Evolutionary conservation across 2,888 invertebrate species (phyloP).

Genomic region (Cryptus armator): DNA sequence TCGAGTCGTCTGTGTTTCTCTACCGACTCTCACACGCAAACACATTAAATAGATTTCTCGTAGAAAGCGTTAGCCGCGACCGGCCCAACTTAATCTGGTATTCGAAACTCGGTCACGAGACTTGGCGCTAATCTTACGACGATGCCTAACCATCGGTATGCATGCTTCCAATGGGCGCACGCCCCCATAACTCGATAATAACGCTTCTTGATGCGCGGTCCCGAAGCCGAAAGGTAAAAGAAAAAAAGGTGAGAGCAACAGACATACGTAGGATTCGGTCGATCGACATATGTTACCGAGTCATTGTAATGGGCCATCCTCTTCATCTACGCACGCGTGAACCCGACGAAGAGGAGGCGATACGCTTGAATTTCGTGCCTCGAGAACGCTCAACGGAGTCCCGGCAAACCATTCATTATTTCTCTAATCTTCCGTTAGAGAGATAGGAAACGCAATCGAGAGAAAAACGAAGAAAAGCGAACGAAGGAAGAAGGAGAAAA

Average conservation of each 20-base stretch:
- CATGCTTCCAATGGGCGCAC: conserved; percentile 50
- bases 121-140: conserved; percentile 32
- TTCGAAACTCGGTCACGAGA: conserved; percentile 55
- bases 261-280: conserved; percentile 59
- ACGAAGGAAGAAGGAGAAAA: conserved; percentile 25
- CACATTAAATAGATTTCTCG: conserved; percentile 9
- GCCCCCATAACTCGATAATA: conserved; percentile 76
- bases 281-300: conserved; percentile 82
- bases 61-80: conserved; percentile 54
- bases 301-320: conserved; percentile 73
- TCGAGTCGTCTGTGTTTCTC: conserved; percentile 64
- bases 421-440: conserved; percentile 77
- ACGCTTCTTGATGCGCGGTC: conserved; percentile 80
- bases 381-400: conserved; percentile 57
- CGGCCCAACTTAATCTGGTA: conserved; percentile 45
- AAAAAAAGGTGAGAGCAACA: conserved; percentile 56
- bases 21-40: conserved; percentile 33
- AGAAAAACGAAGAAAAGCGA: conserved; percentile 20
- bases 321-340: conserved; percentile 43
- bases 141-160: conserved; percentile 31
- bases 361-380: conserved; percentile 59
- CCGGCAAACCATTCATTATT: conserved; percentile 68
- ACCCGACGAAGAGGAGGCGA: conserved; percentile 50
- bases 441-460: conserved; percentile 11
- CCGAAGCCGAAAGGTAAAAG: conserved; percentile 60